Evolutionary conservation across 2,888 invertebrate genomes (phyloP), one percentile per base, ranked within the genome.

Genomic region (Halictus quadricinctus): DNA sequence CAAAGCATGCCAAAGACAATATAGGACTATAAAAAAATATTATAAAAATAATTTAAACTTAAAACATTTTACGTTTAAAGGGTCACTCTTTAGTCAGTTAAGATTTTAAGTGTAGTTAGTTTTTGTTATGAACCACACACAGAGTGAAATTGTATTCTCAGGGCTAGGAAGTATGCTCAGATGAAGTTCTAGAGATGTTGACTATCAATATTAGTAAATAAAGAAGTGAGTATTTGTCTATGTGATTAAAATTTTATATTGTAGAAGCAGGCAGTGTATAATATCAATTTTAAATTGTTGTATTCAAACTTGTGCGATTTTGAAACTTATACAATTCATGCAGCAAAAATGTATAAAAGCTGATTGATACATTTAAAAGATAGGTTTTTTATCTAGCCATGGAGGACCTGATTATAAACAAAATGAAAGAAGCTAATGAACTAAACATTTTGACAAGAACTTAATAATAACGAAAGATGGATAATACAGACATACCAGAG

Each of bases 31-130:
- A 86, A 83, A 88, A 90, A 92, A 89, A 87, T 90, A 82, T 84
- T 90, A 91, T 83, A 91, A 92, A 92, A 92, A 90, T 91, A 92
- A 90, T 91, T 91, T 91, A 90, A 89, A 89, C 80, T 90, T 88
- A 87, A 80, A 88, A 87, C 73, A 81, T 80, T 82, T 80, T 79
- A 83, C 79, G 76, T 85, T 84, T 54, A 73, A 74, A 80, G 83
- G 72, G 54, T 86, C 29, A 41, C 46, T 76, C 73, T 78, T 64
- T 54, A 80, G 81, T 83, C 78, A 76, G 46, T 80, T 81, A 74
- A 66, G 54, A 84, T 84, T 84, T 87, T 84, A 84, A 82, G 82
- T 76, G 72, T 78, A 77, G 21, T 76, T 73, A 74, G 79, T 82
- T 48, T 79, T 66, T 81, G 80, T 64, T 86, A 81, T 74, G 79